phyloP scores from a whole-genome alignment of 2,888 invertebrate genomes.

The Trissolcus japonicus region DNA sequence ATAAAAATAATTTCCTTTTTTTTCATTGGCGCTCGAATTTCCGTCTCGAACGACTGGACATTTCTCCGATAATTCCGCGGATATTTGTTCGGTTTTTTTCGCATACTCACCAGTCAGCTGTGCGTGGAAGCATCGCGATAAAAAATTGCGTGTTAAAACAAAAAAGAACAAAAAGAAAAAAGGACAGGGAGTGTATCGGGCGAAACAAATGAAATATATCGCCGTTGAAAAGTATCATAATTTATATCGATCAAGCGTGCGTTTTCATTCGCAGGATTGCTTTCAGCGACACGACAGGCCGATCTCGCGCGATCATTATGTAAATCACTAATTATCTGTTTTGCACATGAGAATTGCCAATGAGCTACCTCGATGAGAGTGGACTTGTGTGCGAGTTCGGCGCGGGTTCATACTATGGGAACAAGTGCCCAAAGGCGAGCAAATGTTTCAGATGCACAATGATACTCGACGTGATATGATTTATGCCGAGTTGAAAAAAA shows the following conservation, averaged over 20 bases:
- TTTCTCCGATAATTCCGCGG: constrained; percentile 20
- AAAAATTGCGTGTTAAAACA: constrained; percentile 15
- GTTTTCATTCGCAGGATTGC: constrained; percentile 14
- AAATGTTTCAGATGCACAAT: constrained; percentile 47
- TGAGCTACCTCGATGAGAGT: constrained; percentile 26
- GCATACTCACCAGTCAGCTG: neutral
- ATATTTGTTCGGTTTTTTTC: neutral
- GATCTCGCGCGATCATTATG: constrained; percentile 61
- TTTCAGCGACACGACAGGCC: constrained; percentile 11
- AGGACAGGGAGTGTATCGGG: constrained; percentile 19
- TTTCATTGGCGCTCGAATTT: neutral
- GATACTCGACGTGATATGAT: constrained; percentile 53
- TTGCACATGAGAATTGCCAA: constrained; percentile 32
- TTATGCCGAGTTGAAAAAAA: constrained; percentile 16
- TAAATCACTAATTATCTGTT: constrained; percentile 63
- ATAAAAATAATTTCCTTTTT: constrained; percentile 10
- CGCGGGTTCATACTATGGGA: constrained; percentile 33
- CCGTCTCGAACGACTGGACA: neutral
- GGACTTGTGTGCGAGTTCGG: constrained; percentile 42
- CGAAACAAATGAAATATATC: constrained; percentile 25
- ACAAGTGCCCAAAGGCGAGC: constrained; percentile 36
- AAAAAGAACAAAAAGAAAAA: constrained; percentile 20
- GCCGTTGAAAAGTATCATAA: constrained; percentile 32
- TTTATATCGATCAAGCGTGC: constrained; percentile 20
- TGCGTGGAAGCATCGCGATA: constrained; percentile 12